Percentiles rank a stretch among this genome's conserved stretches.
phyloP scores from a whole-genome alignment of 2,888 invertebrate species.

The Platypus cylindrus region DNA sequence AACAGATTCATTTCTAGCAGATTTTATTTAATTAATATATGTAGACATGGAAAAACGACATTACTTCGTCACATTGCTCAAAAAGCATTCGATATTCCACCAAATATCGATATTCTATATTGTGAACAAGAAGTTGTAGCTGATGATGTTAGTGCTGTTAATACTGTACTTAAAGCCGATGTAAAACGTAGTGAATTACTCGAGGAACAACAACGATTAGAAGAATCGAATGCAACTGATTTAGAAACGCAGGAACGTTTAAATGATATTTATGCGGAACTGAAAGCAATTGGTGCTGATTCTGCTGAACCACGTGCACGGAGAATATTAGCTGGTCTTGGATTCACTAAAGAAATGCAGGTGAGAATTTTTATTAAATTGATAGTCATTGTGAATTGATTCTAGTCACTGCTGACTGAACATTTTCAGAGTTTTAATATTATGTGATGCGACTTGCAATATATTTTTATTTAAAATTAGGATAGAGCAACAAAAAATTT shows the following conservation, averaged over 20 bases:
- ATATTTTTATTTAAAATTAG: too few species aligned
- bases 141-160: slow-evolving; percentile 85
- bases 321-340: slow-evolving; percentile 92
- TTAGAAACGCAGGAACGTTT: slow-evolving; percentile 62
- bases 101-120: slow-evolving; percentile 88
- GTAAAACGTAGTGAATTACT: slow-evolving; percentile 72
- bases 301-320: slow-evolving; percentile 95
- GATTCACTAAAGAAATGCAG: slow-evolving; percentile 83
- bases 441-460: too few species aligned
- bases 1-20: not conserved
- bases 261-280: slow-evolving; percentile 87
- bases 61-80: slow-evolving; percentile 84
- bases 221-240: slow-evolving; percentile 62
- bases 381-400: too few species aligned
- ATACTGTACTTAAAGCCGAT: slow-evolving; percentile 88
- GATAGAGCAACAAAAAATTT: slow-evolving; percentile 80
- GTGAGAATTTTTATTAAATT: slow-evolving; percentile 18
- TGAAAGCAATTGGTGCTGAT: slow-evolving; percentile 94
- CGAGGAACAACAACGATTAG: slow-evolving; percentile 71
- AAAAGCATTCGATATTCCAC: slow-evolving; percentile 84
- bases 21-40: not conserved
- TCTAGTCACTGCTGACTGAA: not conserved
- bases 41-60: slow-evolving; percentile 94
- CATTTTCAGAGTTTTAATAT: not conserved
- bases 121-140: slow-evolving; percentile 98